Conservation (phyloP, 2,797 vertebrate genomes). For the Paramormyrops hopkinsi region DNA sequence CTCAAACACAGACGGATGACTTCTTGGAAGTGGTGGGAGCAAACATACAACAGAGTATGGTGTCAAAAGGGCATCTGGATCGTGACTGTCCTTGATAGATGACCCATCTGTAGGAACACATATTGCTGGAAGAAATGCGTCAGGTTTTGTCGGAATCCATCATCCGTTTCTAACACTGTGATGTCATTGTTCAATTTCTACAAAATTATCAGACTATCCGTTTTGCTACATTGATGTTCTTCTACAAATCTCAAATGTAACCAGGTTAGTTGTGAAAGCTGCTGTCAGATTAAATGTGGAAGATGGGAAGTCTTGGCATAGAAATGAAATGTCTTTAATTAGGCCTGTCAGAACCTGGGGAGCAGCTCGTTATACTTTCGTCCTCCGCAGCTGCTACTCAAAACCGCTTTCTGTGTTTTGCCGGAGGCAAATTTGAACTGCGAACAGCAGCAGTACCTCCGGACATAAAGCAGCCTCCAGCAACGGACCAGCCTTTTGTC, state of each 20-base stretch:
- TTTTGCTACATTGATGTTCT: not conserved
- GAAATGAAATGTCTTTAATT: not conserved
- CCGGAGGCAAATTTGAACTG: not conserved
- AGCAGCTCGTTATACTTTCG: not conserved
- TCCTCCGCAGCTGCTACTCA: not conserved
- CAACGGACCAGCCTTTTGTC: not conserved
- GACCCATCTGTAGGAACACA: not conserved
- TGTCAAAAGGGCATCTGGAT: not conserved
- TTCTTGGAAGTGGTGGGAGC: not conserved
- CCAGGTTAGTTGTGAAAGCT: not conserved
- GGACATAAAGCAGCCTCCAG: not conserved
- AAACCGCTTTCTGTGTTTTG: not conserved
- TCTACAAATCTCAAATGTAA: not conserved
- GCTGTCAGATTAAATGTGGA: not conserved
- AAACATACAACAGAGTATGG: not conserved
- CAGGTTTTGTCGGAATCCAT: not conserved
- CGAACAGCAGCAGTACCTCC: not conserved
- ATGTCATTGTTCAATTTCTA: not conserved
- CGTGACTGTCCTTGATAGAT: not conserved
- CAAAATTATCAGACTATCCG: not conserved
- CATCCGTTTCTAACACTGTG: not conserved
- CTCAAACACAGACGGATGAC: not conserved
- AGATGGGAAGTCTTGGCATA: not conserved
- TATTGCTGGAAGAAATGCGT: not conserved
- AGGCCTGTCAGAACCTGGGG: not conserved